Percentiles rank a stretch among this genome's conserved stretches.
These are phyloP conservation scores for Lerista edwardsae DNA, from an alignment of 2,797 vertebrate genomes.

Conservation along the genomic window DNA sequence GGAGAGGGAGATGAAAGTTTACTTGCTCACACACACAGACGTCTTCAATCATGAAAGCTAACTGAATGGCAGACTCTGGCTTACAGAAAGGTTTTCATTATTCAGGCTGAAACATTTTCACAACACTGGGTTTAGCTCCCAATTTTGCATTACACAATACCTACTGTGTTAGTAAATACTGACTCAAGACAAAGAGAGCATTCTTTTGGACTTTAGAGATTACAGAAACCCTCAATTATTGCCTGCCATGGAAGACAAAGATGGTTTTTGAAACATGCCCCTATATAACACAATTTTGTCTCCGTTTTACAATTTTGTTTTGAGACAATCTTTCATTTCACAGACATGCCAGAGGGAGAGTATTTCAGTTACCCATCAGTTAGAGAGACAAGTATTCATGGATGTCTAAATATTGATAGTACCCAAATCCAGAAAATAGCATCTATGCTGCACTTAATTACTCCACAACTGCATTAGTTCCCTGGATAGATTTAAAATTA, in stretches of 20 bases:
- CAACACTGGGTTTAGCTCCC: background rate
- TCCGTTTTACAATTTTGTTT: background rate
- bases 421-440: background rate
- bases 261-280: background rate
- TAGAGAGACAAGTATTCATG: background rate
- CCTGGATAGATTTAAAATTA: background rate
- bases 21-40: background rate
- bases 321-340: background rate
- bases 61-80: background rate
- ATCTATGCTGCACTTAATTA: background rate
- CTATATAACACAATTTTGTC: background rate
- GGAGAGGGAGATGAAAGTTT: background rate
- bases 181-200: constrained; percentile 7
- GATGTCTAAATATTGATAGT: background rate
- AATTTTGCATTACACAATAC: background rate
- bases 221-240: background rate
- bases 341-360: background rate
- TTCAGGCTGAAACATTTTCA: background rate
- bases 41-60: background rate
- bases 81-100: background rate
- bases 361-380: background rate
- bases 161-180: background rate
- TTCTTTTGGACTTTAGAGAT: constrained; percentile 7
- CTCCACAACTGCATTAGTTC: background rate
- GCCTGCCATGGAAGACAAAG: background rate